Conservation (phyloP, 2,797 vertebrate species). For the Limosa lapponica region DNA sequence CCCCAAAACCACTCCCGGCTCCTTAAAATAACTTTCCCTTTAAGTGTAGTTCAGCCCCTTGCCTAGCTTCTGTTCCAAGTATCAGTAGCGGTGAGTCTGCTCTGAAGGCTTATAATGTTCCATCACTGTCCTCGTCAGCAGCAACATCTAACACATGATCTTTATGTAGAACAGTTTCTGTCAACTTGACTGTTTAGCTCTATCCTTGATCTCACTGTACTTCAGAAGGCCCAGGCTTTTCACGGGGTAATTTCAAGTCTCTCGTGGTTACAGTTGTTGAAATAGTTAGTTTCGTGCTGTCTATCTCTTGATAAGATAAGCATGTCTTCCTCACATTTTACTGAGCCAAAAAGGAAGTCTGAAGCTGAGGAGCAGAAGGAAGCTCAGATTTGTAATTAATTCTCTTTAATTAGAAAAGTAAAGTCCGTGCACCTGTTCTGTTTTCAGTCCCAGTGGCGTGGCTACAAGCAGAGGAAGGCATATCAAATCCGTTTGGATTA, state of each 20-base stretch:
- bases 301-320: neutral
- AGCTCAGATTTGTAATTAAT: neutral
- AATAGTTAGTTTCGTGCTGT: neutral
- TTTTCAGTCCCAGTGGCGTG: conserved; percentile 92
- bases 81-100: neutral
- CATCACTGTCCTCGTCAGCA: neutral
- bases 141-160: neutral
- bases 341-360: neutral
- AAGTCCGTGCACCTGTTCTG: neutral
- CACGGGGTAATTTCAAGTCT: neutral
- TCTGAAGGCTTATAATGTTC: neutral
- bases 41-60: neutral
- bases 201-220: neutral
- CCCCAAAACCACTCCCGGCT: neutral
- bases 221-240: neutral
- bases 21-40: neutral
- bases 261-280: neutral
- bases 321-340: neutral
- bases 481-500: conserved; percentile 87
- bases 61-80: neutral
- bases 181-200: neutral
- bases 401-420: neutral
- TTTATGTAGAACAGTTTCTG: neutral
- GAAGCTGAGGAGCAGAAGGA: neutral
- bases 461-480: conserved; percentile 89